A percentile compares a stretch with the other conserved stretches of the same genome.
Conservation (phyloP, 2,888 invertebrate species). For the Heliothis peltigera region DNA sequence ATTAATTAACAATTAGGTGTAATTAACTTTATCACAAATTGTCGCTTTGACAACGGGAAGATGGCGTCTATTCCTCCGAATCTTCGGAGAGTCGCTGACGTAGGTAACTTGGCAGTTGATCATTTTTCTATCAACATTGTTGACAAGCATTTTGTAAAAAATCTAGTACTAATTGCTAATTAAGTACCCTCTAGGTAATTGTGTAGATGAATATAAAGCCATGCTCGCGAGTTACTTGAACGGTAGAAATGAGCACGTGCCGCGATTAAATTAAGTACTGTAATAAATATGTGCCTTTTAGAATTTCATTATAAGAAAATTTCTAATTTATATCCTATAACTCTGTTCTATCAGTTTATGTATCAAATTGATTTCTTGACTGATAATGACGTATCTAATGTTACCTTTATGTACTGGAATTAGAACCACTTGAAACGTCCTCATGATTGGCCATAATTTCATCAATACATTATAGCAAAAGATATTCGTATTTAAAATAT, state of each 20-base stretch:
- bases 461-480: too few species aligned
- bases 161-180: conserved; percentile 13
- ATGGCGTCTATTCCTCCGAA: conserved; percentile 18
- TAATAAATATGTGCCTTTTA: background rate
- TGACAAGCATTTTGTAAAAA: conserved; percentile 2
- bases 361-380: too few species aligned
- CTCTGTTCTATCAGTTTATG: background rate
- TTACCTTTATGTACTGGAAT: too few species aligned
- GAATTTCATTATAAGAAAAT: background rate
- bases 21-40: background rate
- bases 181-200: background rate
- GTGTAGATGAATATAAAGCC: background rate
- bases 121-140: conserved; percentile 7
- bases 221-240: background rate
- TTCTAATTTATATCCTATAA: background rate
- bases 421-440: too few species aligned
- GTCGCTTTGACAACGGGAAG: background rate
- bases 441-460: too few species aligned
- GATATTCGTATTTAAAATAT: background rate
- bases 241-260: conserved; percentile 1
- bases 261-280: conserved; percentile 15
- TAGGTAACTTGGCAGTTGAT: conserved; percentile 35
- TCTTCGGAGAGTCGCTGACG: conserved; percentile 6
- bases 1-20: background rate
- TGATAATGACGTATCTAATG: too few species aligned